Evolutionary conservation across 2,113 vertebrate genomes (phyloP).

Genomic region (Empidonax alnorum): DNA sequence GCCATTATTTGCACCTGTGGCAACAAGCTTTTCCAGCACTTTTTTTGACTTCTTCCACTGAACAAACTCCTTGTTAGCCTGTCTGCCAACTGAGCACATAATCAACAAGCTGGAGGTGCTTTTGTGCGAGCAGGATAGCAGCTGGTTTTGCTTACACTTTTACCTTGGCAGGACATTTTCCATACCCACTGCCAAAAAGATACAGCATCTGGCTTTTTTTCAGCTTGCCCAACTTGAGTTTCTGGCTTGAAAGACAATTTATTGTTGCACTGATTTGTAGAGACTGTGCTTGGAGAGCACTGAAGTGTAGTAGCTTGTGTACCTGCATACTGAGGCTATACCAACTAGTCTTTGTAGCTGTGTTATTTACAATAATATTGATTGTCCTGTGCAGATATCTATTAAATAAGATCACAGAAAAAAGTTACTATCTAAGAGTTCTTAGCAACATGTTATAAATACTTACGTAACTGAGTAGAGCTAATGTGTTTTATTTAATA

Average conservation of each 20-base stretch:
- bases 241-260: background rate
- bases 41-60: slow-evolving; percentile 14
- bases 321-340: background rate
- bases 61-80: background rate
- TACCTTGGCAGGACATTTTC: slow-evolving; percentile 61
- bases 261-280: background rate
- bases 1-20: slow-evolving; percentile 37
- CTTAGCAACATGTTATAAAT: background rate
- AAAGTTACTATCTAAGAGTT: background rate
- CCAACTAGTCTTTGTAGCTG: background rate
- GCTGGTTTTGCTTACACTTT: slow-evolving; percentile 56
- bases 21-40: slow-evolving; percentile 28
- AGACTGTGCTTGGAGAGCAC: background rate
- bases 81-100: slow-evolving; percentile 6
- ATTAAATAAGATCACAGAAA: background rate
- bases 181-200: slow-evolving; percentile 37
- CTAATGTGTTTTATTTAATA: background rate
- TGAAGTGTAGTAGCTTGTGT: background rate
- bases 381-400: background rate
- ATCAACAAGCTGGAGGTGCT: slow-evolving; percentile 45
- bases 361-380: background rate
- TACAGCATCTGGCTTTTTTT: slow-evolving; percentile 17
- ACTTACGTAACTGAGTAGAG: background rate
- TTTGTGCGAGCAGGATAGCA: slow-evolving; percentile 47
- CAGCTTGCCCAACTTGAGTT: background rate